Conservation (phyloP, 2,888 invertebrate species). For the Acleris emargana region DNA sequence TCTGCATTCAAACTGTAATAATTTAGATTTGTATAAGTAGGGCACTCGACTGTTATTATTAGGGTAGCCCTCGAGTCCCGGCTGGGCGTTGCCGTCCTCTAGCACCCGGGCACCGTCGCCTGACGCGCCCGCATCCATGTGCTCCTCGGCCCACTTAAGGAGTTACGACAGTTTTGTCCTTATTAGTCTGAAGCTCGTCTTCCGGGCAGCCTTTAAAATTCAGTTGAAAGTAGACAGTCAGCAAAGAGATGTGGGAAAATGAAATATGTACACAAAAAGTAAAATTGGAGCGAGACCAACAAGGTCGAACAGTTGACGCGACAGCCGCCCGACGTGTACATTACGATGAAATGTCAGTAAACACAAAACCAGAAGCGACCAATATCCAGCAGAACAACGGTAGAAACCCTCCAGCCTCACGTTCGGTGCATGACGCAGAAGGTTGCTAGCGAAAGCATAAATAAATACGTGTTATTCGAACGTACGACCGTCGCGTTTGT, state of each 20-base stretch:
- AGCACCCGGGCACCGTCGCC: slow-evolving; percentile 3
- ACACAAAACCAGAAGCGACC: slow-evolving; percentile 27
- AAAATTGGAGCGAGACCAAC: slow-evolving; percentile 11
- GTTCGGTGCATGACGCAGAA: slow-evolving; percentile 29
- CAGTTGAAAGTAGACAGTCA: slow-evolving; percentile 15
- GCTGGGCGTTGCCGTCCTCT: background rate
- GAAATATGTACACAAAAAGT: slow-evolving; percentile 24
- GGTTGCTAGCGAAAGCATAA: slow-evolving; percentile 51
- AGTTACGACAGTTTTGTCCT: slow-evolving; percentile 18
- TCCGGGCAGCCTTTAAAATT: slow-evolving; percentile 12
- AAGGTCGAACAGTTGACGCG: slow-evolving; percentile 20
- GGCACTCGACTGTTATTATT: slow-evolving; percentile 1
- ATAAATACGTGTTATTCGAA: slow-evolving; percentile 53
- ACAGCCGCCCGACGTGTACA: slow-evolving; percentile 18
- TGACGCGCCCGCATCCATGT: slow-evolving; percentile 30
- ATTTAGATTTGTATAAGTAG: slow-evolving; percentile 1
- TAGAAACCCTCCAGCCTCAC: slow-evolving; percentile 35
- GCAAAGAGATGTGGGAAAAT: slow-evolving; percentile 17
- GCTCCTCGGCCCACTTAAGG: slow-evolving; percentile 16
- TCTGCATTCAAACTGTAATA: background rate
- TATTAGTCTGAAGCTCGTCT: slow-evolving; percentile 28
- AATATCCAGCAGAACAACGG: background rate
- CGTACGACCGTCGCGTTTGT: slow-evolving; percentile 50
- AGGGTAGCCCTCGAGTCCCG: slow-evolving; percentile 18
- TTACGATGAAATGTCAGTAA: slow-evolving; percentile 33